Percentiles rank a stretch among this genome's conserved stretches.
Conservation (phyloP, 2,797 vertebrate genomes). For the Alfaro cultratus region DNA sequence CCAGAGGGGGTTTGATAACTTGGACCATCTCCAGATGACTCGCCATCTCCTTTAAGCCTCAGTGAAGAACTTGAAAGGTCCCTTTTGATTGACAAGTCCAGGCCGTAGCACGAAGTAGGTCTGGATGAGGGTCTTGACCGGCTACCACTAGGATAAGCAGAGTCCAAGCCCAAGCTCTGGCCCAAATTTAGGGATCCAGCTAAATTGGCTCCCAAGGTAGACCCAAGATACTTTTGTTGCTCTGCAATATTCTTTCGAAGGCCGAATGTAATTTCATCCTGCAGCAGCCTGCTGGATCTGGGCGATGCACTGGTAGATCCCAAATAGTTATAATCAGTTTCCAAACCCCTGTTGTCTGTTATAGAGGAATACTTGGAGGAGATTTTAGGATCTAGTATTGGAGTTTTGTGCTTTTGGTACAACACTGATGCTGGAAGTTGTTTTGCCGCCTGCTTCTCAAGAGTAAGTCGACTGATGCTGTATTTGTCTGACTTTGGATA, state of each 20-base stretch:
- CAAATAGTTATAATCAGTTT: conserved; percentile 93
- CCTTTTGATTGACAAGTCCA: conserved; percentile 95
- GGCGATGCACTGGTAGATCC: conserved; percentile 88
- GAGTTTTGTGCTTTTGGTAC: conserved; percentile 96
- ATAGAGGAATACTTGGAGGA: conserved; percentile 94
- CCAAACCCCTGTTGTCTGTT: conserved; percentile 91
- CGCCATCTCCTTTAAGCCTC: conserved; percentile 92
- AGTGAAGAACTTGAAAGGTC: conserved; percentile 96
- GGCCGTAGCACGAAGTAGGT: conserved; percentile 95
- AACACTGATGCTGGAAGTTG: conserved; percentile 93
- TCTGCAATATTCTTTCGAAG: conserved; percentile 98
- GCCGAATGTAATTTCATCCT: conserved; percentile 97
- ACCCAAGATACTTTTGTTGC: conserved; percentile 95
- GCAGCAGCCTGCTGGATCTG: conserved; percentile 92
- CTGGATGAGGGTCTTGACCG: conserved; percentile 96
- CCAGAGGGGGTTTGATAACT: conserved; percentile 88
- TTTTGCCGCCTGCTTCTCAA: conserved; percentile 98
- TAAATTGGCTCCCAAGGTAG: conserved; percentile 87
- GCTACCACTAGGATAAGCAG: conserved; percentile 91
- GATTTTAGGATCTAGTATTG: conserved; percentile 90
- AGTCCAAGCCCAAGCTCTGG: conserved; percentile 86
- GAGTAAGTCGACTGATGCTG: conserved; percentile 95
- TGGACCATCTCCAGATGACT: conserved; percentile 86
- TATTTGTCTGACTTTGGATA: conserved; percentile 97
- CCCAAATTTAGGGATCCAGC: conserved; percentile 88